Evolutionary conservation across 2,888 invertebrate species (phyloP), one percentile per base, ranked within the genome.

Genomic region (Acrocyrtus sp.): DNA sequence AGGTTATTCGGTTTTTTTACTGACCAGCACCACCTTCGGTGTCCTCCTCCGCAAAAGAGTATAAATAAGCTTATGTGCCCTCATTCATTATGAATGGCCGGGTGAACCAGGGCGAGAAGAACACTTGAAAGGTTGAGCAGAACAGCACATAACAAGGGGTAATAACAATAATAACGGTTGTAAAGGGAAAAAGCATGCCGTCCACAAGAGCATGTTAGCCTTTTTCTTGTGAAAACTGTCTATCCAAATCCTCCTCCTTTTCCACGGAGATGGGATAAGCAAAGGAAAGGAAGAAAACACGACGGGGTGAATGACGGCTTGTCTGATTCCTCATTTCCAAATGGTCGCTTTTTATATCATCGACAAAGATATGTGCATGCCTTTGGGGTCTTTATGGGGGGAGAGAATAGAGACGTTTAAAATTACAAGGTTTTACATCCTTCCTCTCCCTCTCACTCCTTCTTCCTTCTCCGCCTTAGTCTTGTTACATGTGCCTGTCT

Each of bases 281-380:
- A n/a, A n/a, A n/a, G n/a, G 5, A 27, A 39, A 39, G 26, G 53
- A 27, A 60, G 39, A 51, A 15, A n/a, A 17, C 21, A 17, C 21
- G 54, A 58, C 43, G 26, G 17, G 54, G n/a, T 3, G 43, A 57
- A 57, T 57, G 43, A 43, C 57, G 57, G 45, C 50, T 56, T 67
- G 67, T 67, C 67, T 58, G 67, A 67, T 67, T 58, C 48, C 58
- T 67, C 67, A 67, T 67, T 67, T 67, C 57, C 67, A 56, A 67
- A 39, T 67, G 67, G 48, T 19, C 47, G 63, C 51, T 45, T 45
- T 41, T 63, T 63, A 43, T 63, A n/a, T n/a, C n/a, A n/a, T n/a
- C n/a, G n/a, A n/a, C n/a, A n/a, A 34, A 34, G 34, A 34, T 5
- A 34, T 12, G 34, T n/a, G n/a, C n/a, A n/a, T n/a, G n/a, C n/a